Evolutionary conservation across 2,888 invertebrate genomes (phyloP).

Genomic region (Polia nebulosa): DNA sequence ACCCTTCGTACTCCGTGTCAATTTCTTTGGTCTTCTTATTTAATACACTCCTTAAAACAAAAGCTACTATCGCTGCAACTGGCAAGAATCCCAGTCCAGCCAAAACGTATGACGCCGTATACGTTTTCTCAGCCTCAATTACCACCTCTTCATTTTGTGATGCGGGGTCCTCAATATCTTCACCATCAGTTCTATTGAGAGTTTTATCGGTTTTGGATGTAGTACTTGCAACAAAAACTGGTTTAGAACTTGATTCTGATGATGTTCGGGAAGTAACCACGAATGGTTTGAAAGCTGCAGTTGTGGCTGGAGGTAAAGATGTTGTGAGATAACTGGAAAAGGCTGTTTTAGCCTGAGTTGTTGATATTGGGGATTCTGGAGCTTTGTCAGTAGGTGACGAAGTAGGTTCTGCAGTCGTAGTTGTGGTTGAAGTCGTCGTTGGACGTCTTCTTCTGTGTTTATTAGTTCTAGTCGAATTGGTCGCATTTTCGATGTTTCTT

Average conservation of each 20-base stretch:
- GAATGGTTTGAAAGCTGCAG: constrained; percentile 76
- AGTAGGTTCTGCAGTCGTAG: constrained; percentile 65
- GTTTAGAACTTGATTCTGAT: constrained; percentile 82
- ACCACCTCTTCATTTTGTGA: constrained; percentile 89
- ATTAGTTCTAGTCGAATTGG: constrained; percentile 78
- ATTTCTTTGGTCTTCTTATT: constrained; percentile 90
- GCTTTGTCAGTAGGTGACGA: constrained; percentile 48
- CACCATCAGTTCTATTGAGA: constrained; percentile 70
- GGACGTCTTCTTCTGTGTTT: constrained; percentile 84
- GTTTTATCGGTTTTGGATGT: constrained; percentile 68
- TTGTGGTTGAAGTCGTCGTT: constrained; percentile 84
- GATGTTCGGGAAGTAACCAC: constrained; percentile 87
- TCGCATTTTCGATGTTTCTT: constrained; percentile 75
- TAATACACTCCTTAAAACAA: constrained; percentile 90
- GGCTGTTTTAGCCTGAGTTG: constrained; percentile 62
- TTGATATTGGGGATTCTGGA: constrained; percentile 40
- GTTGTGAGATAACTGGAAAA: constrained; percentile 62
- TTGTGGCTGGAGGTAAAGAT: constrained; percentile 65
- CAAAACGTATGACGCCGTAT: constrained; percentile 91
- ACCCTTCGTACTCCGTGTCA: constrained; percentile 92
- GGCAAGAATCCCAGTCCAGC: constrained; percentile 92
- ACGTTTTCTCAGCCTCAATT: constrained; percentile 91
- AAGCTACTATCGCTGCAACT: constrained; percentile 90
- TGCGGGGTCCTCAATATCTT: constrained; percentile 69
- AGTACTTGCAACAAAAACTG: constrained; percentile 71